Evolutionary conservation across 2,113 vertebrate genomes (phyloP).

Genomic region (Camelus bactrianus): DNA sequence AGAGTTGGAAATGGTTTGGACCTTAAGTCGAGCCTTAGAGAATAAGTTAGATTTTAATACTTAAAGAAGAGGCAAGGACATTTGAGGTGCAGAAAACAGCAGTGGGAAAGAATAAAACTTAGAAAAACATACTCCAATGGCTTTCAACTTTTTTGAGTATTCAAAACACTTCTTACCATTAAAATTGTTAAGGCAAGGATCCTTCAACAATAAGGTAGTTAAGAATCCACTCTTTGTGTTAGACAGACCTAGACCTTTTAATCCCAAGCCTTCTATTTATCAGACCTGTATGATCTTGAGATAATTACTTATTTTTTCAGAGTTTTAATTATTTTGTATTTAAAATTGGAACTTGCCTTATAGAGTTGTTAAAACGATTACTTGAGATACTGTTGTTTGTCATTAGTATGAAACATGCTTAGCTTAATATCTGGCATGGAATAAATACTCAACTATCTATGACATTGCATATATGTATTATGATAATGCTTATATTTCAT

Average conservation of each 20-base stretch:
- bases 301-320: neutral
- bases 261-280: neutral
- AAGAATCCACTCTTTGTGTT: neutral
- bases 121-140: neutral
- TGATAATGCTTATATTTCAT: neutral
- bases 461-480: neutral
- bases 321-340: conserved; percentile 6
- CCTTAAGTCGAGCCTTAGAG: neutral
- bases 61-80: neutral
- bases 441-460: neutral
- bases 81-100: neutral
- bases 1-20: neutral
- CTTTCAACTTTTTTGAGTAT: neutral
- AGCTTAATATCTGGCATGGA: neutral
- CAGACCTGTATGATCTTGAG: neutral
- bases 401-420: neutral
- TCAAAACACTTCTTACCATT: neutral
- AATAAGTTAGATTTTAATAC: neutral
- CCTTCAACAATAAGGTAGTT: neutral
- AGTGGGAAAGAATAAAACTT: neutral
- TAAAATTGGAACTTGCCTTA: neutral
- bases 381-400: neutral
- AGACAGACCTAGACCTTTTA: neutral
- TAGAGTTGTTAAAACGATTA: neutral
- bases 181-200: neutral